Evolutionary conservation across 2,888 invertebrate species (phyloP), one percentile per base, ranked within the genome.

Genomic region (Nudaria mundana): DNA sequence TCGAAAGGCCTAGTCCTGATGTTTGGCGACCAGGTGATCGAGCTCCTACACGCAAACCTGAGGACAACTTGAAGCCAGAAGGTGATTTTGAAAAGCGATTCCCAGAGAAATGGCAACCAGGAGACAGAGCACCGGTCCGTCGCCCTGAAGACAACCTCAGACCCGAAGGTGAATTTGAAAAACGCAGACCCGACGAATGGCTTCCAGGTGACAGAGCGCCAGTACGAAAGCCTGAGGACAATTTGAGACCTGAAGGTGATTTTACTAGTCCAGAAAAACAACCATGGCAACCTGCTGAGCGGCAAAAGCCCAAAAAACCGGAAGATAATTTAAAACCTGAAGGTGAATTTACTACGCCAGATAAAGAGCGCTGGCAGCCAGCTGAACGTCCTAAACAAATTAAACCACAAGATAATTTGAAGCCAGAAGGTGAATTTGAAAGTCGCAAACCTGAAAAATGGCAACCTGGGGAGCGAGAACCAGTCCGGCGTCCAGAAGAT

Each of bases 231-330:
- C 47, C 50, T 4, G 39, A 44, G 11, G 50, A 50, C n/a, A 50
- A 93, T 66, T 73, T 93, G 0, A 81, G 75, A 41, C 87, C 86
- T 1, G 90, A 90, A 64, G 90, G 90, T 1, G 81, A 83, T 2
- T 89, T 49, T 24, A 38, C 34, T 3, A 35, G 18, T 7, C 45
- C 41, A 12, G 66, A 71, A 13, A 62, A 56, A 29, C 24, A 42
- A 12, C 23, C 13, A n/a, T 42, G 80, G 69, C 12, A 87, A 87
- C 81, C 74, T 18, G 92, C 91, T 4, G 41, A 42, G n/a, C 18
- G 37, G 0, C 33, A 33, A 15, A 33, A 33, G 12, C 37, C 30
- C 8, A 37, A 26, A 8, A 37, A 37, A 8, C 51, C 51, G 1
- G 71, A 85, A 40, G 89, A 86, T 46, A 90, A 90, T 48, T 48